phyloP scores from a whole-genome alignment of 1,140 invertebrate genomes.

The Drosophila ogumai region DNA sequence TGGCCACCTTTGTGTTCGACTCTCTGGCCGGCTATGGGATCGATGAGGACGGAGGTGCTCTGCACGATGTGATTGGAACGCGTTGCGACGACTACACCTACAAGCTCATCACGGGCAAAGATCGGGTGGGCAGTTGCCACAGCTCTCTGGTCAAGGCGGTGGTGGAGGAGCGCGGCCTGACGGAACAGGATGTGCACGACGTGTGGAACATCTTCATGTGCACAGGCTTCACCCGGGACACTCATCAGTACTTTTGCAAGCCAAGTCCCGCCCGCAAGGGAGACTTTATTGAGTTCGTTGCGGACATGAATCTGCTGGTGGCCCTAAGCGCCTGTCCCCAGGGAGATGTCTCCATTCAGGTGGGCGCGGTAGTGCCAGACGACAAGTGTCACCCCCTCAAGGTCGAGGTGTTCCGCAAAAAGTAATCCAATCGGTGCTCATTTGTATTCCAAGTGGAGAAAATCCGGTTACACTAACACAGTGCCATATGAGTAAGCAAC shows the following conservation, averaged over 20 bases:
- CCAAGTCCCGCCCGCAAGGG: conserved; percentile 85
- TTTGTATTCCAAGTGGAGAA: conserved; percentile 2
- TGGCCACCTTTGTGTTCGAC: conserved; percentile 86
- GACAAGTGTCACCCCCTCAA: conserved; percentile 85
- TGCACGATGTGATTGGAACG: conserved; percentile 86
- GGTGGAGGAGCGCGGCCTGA: conserved; percentile 81
- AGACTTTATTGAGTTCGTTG: conserved; percentile 86
- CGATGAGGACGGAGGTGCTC: conserved; percentile 85
- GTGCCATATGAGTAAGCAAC: conserved; percentile 20
- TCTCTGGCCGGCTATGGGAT: conserved; percentile 85
- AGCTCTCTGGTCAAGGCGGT: conserved; percentile 85
- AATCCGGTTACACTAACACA: not conserved
- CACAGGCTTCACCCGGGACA: conserved; percentile 85
- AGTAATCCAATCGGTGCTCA: conserved; percentile 14
- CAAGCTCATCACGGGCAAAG: conserved; percentile 84
- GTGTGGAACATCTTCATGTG: conserved; percentile 86
- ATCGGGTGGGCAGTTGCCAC: conserved; percentile 85
- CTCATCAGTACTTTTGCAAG: conserved; percentile 86
- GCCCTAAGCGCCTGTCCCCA: conserved; percentile 85
- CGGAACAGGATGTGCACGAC: conserved; percentile 86
- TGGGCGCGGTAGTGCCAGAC: conserved; percentile 84
- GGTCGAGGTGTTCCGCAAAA: conserved; percentile 84
- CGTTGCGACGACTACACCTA: conserved; percentile 86
- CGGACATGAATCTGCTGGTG: conserved; percentile 86
- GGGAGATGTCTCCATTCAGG: conserved; percentile 85